phyloP scores from a whole-genome alignment of 2,113 vertebrate species.

The Vulpes vulpes region DNA sequence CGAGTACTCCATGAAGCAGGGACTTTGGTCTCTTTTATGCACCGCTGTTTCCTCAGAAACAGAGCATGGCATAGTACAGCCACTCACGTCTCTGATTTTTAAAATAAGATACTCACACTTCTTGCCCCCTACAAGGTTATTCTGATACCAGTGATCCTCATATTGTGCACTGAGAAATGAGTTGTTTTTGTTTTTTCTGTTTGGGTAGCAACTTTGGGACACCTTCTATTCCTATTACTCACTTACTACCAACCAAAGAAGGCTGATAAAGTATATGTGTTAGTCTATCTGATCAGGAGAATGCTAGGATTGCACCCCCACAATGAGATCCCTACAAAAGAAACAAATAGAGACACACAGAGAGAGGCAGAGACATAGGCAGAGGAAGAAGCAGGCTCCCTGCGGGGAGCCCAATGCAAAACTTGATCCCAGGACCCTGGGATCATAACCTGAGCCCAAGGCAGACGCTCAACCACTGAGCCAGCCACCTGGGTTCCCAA shows the following conservation, averaged over 20 bases:
- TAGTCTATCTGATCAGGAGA: not conserved
- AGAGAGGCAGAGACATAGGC: too few relatives aligned
- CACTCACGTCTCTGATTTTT: not conserved
- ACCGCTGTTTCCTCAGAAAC: not conserved
- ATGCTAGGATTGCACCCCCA: not conserved
- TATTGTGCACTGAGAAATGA: not conserved
- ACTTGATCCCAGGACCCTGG: too few relatives aligned
- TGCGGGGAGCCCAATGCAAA: too few relatives aligned
- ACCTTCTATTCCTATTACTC: not conserved
- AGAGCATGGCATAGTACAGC: not conserved
- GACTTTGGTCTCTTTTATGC: not conserved
- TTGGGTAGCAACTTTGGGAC: not conserved
- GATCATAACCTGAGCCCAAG: too few relatives aligned
- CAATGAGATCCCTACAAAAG: not conserved
- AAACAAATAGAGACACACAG: not conserved
- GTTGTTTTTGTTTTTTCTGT: not conserved
- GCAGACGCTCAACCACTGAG: too few relatives aligned
- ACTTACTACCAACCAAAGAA: not conserved
- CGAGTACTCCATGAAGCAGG: not conserved
- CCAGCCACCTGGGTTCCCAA: too few relatives aligned
- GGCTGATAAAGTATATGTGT: not conserved
- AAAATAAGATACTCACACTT: not conserved
- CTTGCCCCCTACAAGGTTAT: not conserved
- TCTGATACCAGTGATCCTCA: not conserved
- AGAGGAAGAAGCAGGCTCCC: too few relatives aligned